Conservation (phyloP, 2,113 vertebrate species). For the Lophotis ruficrista region DNA sequence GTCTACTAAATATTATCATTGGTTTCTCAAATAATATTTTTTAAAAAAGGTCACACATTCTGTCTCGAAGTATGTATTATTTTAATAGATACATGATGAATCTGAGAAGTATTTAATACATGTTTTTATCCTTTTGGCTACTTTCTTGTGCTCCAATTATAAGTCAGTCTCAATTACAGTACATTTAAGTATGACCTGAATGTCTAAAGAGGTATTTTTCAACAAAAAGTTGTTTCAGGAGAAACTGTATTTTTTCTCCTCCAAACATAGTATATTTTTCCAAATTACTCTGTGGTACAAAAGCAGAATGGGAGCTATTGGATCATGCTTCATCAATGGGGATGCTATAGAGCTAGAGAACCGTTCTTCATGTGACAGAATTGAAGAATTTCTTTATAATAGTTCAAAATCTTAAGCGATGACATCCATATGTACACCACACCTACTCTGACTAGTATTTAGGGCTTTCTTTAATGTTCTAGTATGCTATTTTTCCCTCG, state of each 20-base stretch:
- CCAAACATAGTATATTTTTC: neutral
- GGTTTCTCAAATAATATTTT: neutral
- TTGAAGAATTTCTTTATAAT: neutral
- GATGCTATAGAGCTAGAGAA: neutral
- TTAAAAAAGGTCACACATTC: neutral
- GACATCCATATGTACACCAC: neutral
- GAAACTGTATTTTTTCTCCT: neutral
- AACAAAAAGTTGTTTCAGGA: neutral
- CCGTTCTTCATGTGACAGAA: neutral
- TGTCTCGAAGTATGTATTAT: neutral
- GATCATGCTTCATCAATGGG: neutral
- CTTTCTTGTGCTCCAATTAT: neutral
- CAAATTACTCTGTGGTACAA: neutral
- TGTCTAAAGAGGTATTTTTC: neutral
- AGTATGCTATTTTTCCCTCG: neutral
- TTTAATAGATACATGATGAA: neutral
- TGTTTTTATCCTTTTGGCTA: neutral
- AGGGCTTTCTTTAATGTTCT: neutral
- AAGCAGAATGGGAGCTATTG: neutral
- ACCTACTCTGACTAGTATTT: neutral
- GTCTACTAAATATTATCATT: neutral
- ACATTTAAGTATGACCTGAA: neutral
- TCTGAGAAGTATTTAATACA: neutral
- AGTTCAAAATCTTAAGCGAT: neutral
- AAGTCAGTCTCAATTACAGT: neutral